A percentile compares a stretch with the other conserved stretches of the same genome.
These are phyloP conservation scores for Copsychus sechellarum DNA, from an alignment of 2,113 vertebrate species.

Conservation along the genomic window DNA sequence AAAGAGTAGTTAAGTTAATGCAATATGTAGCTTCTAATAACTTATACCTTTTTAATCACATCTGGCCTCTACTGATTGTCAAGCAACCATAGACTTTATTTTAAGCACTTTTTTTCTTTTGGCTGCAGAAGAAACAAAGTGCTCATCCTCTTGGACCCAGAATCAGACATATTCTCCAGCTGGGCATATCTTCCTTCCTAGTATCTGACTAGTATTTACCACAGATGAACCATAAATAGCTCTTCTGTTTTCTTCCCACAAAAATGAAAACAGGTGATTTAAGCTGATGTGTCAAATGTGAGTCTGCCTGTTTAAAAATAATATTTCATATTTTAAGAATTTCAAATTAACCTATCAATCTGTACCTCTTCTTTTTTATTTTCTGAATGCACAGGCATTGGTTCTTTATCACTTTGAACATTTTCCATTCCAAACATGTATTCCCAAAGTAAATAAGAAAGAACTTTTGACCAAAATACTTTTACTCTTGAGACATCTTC, in stretches of 20 bases:
- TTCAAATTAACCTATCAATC: background rate
- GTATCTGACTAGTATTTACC: background rate
- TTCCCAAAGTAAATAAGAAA: conserved; percentile 44
- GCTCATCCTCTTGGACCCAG: background rate
- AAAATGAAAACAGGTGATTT: background rate
- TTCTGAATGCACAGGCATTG: background rate
- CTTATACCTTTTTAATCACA: background rate
- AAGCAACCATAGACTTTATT: background rate
- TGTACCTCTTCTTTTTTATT: background rate
- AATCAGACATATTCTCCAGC: background rate
- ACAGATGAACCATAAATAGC: background rate
- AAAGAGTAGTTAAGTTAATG: background rate
- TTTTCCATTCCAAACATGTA: conserved; percentile 36
- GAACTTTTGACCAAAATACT: background rate
- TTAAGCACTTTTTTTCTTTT: background rate
- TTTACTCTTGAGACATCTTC: conserved; percentile 11
- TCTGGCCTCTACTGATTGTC: background rate
- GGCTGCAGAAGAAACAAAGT: background rate
- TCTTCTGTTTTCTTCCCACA: background rate
- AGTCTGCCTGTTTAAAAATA: background rate
- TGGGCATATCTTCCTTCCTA: background rate
- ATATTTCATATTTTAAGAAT: background rate
- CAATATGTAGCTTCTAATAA: background rate
- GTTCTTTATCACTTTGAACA: background rate
- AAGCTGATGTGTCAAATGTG: background rate